A percentile compares a stretch with the other conserved stretches of the same genome.
phyloP scores from a whole-genome alignment of 2,113 vertebrate species.

The Chaetura pelagica region DNA sequence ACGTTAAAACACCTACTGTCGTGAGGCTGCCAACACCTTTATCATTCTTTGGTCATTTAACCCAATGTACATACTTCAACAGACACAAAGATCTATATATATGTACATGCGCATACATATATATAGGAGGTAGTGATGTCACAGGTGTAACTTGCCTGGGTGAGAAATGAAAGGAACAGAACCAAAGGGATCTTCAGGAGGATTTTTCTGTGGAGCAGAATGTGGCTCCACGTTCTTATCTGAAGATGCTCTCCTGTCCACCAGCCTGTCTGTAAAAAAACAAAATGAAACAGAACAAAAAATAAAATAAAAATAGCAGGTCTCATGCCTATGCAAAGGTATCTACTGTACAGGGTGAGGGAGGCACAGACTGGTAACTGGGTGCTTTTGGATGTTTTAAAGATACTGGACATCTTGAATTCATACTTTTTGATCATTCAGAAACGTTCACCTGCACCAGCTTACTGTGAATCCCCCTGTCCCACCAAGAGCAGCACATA shows the following conservation, averaged over 20 bases:
- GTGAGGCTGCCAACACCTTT: not conserved
- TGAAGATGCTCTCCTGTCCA: constrained; percentile 81
- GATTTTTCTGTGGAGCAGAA: constrained; percentile 78
- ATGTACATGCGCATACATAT: not conserved
- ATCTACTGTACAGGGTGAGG: not conserved
- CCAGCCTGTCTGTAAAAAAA: constrained; percentile 87
- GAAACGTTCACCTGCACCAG: not conserved
- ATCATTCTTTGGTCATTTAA: not conserved
- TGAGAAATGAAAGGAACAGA: constrained; percentile 93
- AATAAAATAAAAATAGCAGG: constrained; percentile 73
- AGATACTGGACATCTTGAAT: not conserved
- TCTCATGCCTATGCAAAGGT: constrained; percentile 32
- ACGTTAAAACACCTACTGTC: not conserved
- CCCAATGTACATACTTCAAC: not conserved
- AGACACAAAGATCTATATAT: not conserved
- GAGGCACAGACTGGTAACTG: rapidly evolving
- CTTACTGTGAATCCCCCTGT: not conserved
- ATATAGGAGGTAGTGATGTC: constrained; percentile 25
- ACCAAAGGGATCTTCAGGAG: constrained; percentile 92
- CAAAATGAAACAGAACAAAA: constrained; percentile 78
- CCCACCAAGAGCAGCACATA: not conserved
- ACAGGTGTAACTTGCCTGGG: constrained; percentile 92
- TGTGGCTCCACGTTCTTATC: constrained; percentile 77
- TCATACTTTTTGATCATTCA: too few species aligned
- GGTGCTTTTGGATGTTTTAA: rapidly evolving